Base-by-base conservation (phyloP, 2,113 vertebrate genomes). In the Ameiurus melas region DNA sequence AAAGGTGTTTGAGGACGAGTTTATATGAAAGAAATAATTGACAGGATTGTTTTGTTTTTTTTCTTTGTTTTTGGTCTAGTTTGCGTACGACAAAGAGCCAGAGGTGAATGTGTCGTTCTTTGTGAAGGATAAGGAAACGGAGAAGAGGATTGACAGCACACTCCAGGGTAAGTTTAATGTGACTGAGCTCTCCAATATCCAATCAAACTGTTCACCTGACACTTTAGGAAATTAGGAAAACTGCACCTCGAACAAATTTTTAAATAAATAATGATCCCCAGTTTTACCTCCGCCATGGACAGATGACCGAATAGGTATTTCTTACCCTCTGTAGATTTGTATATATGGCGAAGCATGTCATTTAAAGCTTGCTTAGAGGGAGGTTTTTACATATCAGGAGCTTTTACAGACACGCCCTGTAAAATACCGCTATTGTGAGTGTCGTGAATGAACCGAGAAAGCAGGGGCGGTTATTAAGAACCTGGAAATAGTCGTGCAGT, bases 111-210 rank as follows among this genome's bases (percentile, higher is more conserved):
- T 99, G 83, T 95, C 95, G 33, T 96, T 99, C 92, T 97, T 96
- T 3, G 93, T 99, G 90, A 97, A 94, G 93, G 95, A 95, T 81
- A 93, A 90, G 2, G 89, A 80, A 43, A 95, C 94, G 9, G 90
- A 93, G 83, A 96, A 93, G 93, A 97, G 96, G 92, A 96, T 99
- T 86, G 98, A 99, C 96, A 99, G 98, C 94, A 97, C 95, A 17
- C 93, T 99, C 78, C 96, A 96, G 92, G 97, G 98, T 99, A 92
- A 91, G 96, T 64, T 27, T 62, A 25, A 27, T 51, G 43, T 47
- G 9, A 4, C 5, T 0, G 62, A 17, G 13, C 33, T 57, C 16
- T 81, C 53, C 1, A 10, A 80, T 55, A 17, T 53, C 27, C 16
- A 20, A 9, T 57, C 53, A 33, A 2, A 20, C 53, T 12, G 3